These are phyloP conservation scores for Tuberolachnus salignus DNA, from an alignment of 2,888 invertebrate genomes.

Conservation along the genomic window DNA sequence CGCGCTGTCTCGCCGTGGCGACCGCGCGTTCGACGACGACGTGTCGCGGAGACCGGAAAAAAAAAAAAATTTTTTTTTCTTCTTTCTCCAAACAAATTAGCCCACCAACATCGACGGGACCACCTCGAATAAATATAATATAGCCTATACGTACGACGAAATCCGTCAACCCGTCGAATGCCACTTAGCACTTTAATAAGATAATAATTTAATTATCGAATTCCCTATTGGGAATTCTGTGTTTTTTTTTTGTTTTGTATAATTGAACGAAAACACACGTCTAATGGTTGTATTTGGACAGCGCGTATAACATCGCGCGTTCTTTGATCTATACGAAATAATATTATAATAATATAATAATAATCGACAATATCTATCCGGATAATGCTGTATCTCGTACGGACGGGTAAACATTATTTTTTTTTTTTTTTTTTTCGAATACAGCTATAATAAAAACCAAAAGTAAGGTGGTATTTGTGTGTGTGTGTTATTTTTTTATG, in stretches of 20 bases:
- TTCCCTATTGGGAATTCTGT: not conserved
- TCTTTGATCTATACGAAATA: no score
- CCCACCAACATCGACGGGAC: constrained; percentile 44
- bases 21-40: not conserved
- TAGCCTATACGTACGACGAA: constrained; percentile 16
- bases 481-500: constrained; percentile 32
- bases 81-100: constrained; percentile 36
- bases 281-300: no score
- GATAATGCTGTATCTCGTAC: no score
- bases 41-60: no score
- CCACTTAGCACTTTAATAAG: constrained; percentile 16
- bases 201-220: not conserved
- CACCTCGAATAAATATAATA: no score
- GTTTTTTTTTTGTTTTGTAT: not conserved
- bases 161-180: not conserved
- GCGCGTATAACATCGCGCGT: no score
- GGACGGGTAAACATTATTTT: no score
- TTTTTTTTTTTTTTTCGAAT: not conserved
- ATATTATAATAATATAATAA: no score
- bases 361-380: no score
- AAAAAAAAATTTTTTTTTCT: constrained; percentile 27
- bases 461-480: constrained; percentile 30
- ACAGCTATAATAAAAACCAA: constrained; percentile 43
- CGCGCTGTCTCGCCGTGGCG: not conserved
- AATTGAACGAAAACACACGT: no score